These are phyloP conservation scores for Gila robusta DNA, from an alignment of 2,797 vertebrate species.

Conservation along the genomic window DNA sequence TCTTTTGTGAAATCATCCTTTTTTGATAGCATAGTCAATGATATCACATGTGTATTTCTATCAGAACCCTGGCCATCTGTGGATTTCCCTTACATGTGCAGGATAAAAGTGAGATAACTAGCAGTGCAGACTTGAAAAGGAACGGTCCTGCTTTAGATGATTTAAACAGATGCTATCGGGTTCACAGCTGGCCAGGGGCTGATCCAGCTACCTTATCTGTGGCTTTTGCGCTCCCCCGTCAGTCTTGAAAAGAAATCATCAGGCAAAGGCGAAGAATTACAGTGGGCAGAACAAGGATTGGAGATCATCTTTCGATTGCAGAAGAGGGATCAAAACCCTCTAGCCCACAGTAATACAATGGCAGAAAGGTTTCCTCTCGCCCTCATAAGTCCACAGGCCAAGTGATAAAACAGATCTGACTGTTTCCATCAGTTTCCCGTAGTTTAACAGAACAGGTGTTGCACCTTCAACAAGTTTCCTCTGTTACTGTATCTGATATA, in stretches of 20 bases:
- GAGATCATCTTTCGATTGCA: conserved; percentile 59
- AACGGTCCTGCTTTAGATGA: conserved; percentile 66
- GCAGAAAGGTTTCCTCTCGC: conserved; percentile 52
- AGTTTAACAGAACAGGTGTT: conserved; percentile 58
- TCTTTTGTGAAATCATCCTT: conserved; percentile 47
- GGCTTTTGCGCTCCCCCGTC: conserved; percentile 65
- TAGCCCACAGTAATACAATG: conserved; percentile 55
- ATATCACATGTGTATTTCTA: conserved; percentile 71
- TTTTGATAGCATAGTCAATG: conserved; percentile 52
- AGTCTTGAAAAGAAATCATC: conserved; percentile 74
- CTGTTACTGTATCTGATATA: conserved; percentile 16
- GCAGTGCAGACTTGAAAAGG: conserved; percentile 69
- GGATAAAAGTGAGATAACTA: conserved; percentile 72
- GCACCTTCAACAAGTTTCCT: conserved; percentile 27
- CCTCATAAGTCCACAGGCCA: conserved; percentile 57
- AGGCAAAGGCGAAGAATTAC: conserved; percentile 60
- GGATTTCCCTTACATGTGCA: conserved; percentile 69
- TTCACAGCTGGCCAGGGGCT: conserved; percentile 75
- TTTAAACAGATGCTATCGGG: conserved; percentile 81
- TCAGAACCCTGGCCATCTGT: conserved; percentile 70
- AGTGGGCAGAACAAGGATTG: conserved; percentile 56
- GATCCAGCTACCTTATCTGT: conserved; percentile 72
- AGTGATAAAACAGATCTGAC: conserved; percentile 57
- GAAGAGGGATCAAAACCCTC: conserved; percentile 53
- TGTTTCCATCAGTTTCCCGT: conserved; percentile 30